Evolutionary conservation across 2,113 vertebrate genomes (phyloP), one percentile per base, ranked within the genome.

Genomic region (Pluvianellus socialis): DNA sequence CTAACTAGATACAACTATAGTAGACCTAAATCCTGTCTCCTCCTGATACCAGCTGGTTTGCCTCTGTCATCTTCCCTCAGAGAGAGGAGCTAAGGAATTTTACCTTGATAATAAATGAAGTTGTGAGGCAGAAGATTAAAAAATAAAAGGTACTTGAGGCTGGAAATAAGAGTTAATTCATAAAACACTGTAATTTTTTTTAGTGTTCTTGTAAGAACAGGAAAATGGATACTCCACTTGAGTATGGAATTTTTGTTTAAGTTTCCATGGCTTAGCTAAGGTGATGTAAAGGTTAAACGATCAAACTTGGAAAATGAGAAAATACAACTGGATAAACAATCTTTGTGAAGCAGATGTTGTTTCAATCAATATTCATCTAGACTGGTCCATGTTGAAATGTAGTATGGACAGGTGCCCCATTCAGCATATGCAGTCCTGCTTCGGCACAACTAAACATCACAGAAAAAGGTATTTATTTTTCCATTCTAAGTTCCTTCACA

Each of bases 301-400:
- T 0, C 40, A 4, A 45, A 80, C 28, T 11, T 2, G 2, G 7
- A 88, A 70, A 74, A 23, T 3, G 3, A 52, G 4, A 28, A 32
- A 23, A 38, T 0, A 47, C 8, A 62, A 40, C 3, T 5, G 1
- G 24, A 40, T 18, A 61, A 52, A 12, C 79, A 3, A 66, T 27
- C 18, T 24, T 30, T 12, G 12, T 65, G 32, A 76, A 40, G 21
- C 14, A 63, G 22, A 11, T 42, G 9, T 7, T 75, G 2, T 76
- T 77, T 77, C 47, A 22, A 58, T 33, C 35, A 26, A 32, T 81
- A 71, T 28, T 49, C 17, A 50, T 49, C 33, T 14, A 56, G 30
- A 40, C 2, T 10, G 16, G 15, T 19, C 66, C 10, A 56, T 4
- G 18, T 0, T 6, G 4, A 86, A 49, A 33, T 12, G 3, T 4